Evolutionary conservation across 1,140 invertebrate genomes (phyloP), one percentile per base, ranked within the genome.

Genomic region (Thalassaphorura encarpata): DNA sequence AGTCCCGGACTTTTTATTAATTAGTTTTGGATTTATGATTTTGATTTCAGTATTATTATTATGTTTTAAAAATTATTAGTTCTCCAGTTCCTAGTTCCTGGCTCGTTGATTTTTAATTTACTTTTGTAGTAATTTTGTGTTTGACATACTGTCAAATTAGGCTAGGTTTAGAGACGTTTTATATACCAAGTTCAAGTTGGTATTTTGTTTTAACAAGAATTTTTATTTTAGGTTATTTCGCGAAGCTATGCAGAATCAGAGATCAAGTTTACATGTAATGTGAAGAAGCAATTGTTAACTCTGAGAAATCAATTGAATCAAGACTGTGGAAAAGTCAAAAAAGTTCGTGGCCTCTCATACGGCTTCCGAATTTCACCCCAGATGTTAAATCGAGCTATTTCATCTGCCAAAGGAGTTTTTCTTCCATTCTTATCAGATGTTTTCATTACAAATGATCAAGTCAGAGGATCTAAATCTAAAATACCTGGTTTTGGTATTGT

Each of bases 361-460:
- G 83, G 89, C 16, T 78, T 91, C 24, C 77, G 90, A 64, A 87
- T 97, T 0, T 94, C 94, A 16, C 93, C 94, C 31, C 83, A 84
- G 1, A 83, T 94, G 66, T 82, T 85, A 3, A 96, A 92, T 73
- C 77, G 95, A 67, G 84, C 97, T 60, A 85, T 98, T 16, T 92
- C 97, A 67, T 75, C 87, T 16, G 85, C 94, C 4, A 96, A 98
- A 75, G 85, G 87, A 49, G 79, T 89, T 6, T 79, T 98, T 66
- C 76, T 94, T 1, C 86, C 94, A 43, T 97, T 89, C 70, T 68
- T 99, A 28, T 87, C 93, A 11, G 95, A 99, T 75, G 83, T 99
- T 52, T 98, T 76, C 89, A 92, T 70, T 80, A 83, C 67, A 84
- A 85, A 70, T 90, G 93, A 24, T 78, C 80, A 53, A 78, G 82